These are phyloP conservation scores for Minunthozetes semirufus DNA, from an alignment of 2,888 invertebrate species.

Conservation along the genomic window DNA sequence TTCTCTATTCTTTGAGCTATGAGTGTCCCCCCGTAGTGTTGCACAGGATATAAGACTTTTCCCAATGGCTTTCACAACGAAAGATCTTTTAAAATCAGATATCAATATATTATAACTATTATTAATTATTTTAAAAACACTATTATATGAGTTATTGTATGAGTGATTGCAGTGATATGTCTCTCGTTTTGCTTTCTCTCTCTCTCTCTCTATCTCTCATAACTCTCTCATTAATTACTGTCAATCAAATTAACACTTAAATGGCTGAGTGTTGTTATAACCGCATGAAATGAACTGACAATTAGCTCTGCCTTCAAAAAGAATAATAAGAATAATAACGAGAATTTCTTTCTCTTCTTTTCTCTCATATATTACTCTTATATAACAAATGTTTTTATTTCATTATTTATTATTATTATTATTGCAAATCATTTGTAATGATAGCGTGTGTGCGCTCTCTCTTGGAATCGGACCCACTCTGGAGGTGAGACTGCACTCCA, in stretches of 20 bases:
- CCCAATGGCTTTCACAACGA: no score
- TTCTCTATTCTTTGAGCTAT: neutral
- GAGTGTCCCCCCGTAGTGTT: neutral
- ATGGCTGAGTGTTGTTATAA: neutral
- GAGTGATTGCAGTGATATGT: no score
- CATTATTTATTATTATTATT: conserved; percentile 12
- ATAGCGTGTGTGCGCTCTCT: conserved; percentile 8
- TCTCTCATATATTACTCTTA: no score
- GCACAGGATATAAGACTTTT: neutral
- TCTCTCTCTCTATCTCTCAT: neutral
- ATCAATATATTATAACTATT: no score
- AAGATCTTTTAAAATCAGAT: no score
- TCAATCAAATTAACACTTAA: neutral
- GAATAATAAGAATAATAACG: no score
- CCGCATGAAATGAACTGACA: neutral
- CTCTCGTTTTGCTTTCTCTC: no score
- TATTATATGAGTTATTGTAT: no score
- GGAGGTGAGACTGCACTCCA: no score
- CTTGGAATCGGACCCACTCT: neutral
- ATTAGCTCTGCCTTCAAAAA: neutral
- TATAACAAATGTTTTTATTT: neutral
- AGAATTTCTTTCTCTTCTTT: no score
- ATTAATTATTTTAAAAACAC: no score
- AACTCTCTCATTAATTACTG: conserved; percentile 10
- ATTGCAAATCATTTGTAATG: conserved; percentile 6